phyloP scores from a whole-genome alignment of 1,140 invertebrate genomes.

The Schmidtea mediterranea region DNA sequence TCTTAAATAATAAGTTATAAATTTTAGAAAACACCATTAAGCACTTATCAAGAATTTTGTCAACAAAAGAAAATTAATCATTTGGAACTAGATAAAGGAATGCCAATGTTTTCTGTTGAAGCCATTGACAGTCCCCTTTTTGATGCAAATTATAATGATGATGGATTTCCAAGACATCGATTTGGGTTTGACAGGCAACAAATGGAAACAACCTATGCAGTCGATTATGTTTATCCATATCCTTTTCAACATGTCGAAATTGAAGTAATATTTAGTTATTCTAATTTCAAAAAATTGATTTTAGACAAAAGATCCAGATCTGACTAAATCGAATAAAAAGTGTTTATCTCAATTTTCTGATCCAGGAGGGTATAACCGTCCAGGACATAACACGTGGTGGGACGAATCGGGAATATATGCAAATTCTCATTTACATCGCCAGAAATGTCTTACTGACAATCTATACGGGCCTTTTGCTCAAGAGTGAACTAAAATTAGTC shows the following conservation, averaged over 20 bases:
- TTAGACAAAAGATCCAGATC: conserved; percentile 10
- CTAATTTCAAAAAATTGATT: too few species aligned
- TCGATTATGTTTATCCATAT: conserved; percentile 17
- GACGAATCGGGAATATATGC: conserved; percentile 23
- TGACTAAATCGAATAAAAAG: conserved; percentile 17
- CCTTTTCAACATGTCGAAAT: conserved; percentile 11
- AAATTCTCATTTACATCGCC: conserved; percentile 17
- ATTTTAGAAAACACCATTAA: too few species aligned
- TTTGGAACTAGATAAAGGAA: too few species aligned
- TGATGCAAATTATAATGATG: too few species aligned
- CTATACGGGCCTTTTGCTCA: too few species aligned
- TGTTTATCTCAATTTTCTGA: conserved; percentile 25
- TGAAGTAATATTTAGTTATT: conserved; percentile 10
- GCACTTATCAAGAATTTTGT: too few species aligned
- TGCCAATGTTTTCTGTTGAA: too few species aligned
- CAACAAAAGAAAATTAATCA: too few species aligned
- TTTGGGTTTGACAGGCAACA: conserved; percentile 18
- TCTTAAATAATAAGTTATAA: too few species aligned
- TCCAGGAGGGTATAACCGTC: conserved; percentile 16
- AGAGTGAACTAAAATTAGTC: too few species aligned
- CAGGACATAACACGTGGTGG: conserved; percentile 22
- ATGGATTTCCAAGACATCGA: conserved; percentile 16
- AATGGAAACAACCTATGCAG: conserved; percentile 17
- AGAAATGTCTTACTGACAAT: conserved; percentile 3
- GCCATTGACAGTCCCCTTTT: too few species aligned